Evolutionary conservation across 2,113 vertebrate genomes (phyloP), one percentile per base, ranked within the genome.

Genomic region (Martes martes): DNA sequence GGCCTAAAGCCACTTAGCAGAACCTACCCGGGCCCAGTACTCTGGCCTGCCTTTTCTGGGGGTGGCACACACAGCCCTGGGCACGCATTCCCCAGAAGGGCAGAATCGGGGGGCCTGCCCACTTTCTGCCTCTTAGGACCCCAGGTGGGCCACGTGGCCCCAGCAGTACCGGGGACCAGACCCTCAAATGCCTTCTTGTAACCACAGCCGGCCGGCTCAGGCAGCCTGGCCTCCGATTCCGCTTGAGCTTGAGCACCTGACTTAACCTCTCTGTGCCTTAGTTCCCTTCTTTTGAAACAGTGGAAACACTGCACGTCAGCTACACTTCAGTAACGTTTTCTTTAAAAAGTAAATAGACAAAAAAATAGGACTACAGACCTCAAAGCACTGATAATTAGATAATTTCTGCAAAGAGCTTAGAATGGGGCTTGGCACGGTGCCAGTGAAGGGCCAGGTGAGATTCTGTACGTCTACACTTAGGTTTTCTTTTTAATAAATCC

Each of bases 101-200:
- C 21, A 57, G 36, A 45, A 15, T 3, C 28, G 3, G 19, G 83
- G 67, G 28, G 1, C 21, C 19, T 11, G 8, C 47, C 47, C 7
- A 18, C 28, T 55, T 31, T 21, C 71, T 11, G 18, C 42, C n/a
- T n/a, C n/a, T 74, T 16, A 10, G 33, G 24, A 11, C 4, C 57
- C 63, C 50, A 6, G 23, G 15, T 1, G 16, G 39, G 8, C 0
- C 1, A 0, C 0, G 6, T 2, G 9, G 55, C 18, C 24, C 13
- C 52, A 4, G 28, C 67, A 18, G 45, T 13, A 33, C 63, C 79
- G 0, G 18, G 39, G 39, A 9, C 76, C 76, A 18, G 33, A 15
- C 23, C 78, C 1, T 61, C 6, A 1, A 55, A 9, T 5, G 28
- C 50, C 86, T 36, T 23, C 14, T 31, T 18, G 80, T n/a, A 45